Conservation (phyloP, 2,113 vertebrate species). For the Embiotoca jacksoni region DNA sequence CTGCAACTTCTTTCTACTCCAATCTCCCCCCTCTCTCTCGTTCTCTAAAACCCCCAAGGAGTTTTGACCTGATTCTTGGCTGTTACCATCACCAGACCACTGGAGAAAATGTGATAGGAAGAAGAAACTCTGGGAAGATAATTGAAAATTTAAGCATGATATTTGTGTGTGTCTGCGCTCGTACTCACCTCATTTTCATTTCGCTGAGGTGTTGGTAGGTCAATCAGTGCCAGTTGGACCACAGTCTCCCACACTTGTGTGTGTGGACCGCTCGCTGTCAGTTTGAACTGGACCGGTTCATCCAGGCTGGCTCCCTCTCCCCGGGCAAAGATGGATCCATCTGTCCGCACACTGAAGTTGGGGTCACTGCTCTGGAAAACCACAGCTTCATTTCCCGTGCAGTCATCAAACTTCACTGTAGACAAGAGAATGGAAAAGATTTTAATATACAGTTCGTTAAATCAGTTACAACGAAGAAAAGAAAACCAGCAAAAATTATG, state of each 20-base stretch:
- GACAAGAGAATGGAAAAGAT: constrained; percentile 51
- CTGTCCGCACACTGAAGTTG: constrained; percentile 87
- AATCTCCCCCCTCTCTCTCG: constrained; percentile 40
- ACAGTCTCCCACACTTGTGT: constrained; percentile 86
- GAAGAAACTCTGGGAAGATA: constrained; percentile 45
- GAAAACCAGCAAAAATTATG: constrained; percentile 6
- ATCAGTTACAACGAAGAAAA: constrained; percentile 3
- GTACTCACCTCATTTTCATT: constrained; percentile 85
- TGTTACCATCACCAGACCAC: constrained; percentile 62
- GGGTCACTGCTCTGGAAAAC: constrained; percentile 88
- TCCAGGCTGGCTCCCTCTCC: constrained; percentile 82
- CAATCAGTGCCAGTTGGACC: constrained; percentile 86
- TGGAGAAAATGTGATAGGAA: constrained; percentile 48
- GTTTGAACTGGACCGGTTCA: constrained; percentile 86
- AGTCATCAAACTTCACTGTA: constrained; percentile 92
- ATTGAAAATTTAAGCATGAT: constrained; percentile 60
- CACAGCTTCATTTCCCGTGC: constrained; percentile 85
- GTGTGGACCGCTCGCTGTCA: constrained; percentile 84
- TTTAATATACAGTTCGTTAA: not conserved
- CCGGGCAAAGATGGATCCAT: constrained; percentile 88
- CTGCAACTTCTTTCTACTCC: constrained; percentile 46
- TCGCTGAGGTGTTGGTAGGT: constrained; percentile 72
- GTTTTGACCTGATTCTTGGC: constrained; percentile 75
- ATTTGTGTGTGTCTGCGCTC: constrained; percentile 43
- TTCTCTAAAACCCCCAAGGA: constrained; percentile 65